Evolutionary conservation across 2,888 invertebrate species (phyloP), one percentile per base, ranked within the genome.

Genomic region (Lasioglossum malachurum): DNA sequence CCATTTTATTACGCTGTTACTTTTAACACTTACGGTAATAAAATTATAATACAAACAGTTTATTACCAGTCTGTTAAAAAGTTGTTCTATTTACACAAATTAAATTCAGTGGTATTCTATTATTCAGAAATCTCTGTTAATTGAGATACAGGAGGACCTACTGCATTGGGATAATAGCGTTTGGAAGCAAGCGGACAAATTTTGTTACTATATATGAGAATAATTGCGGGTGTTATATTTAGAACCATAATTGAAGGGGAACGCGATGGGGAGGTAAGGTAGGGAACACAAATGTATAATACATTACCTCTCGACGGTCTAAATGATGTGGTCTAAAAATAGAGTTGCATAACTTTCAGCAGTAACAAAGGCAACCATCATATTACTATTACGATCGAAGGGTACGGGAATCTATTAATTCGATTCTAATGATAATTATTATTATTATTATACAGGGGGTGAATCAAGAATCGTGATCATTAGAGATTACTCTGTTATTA

Each of bases 161-260:
- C 23, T 10, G 2, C 19, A 67, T 35, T 67, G 2, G 19, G 19
- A 7, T 67, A 35, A 38, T 35, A 19, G 19, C 35, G 19, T 35
- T 8, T 67, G 19, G 35, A 35, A 35, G 31, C 19, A 46, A 46
- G 46, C 4, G 3, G 19, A 1, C 35, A 67, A 35, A 16, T 67
- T 35, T 35, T 19, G 31, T 31, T 67, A 19, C 67, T 35, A 35
- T 35, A 19, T 19, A 31, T 31, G 35, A 35, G 14, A 67, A 31
- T 67, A 67, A 35, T 67, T 31, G 35, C 67, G 35, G 16, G 19
- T 35, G 67, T 2, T 67, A 67, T 67, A 67, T 67, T 67, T 67
- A 67, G 67, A 67, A 35, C 16, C 67, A 67, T 67, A 67, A 35
- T 67, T 67, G 67, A 67, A 67, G 67, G 35, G 67, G 67, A 67